Conservation (phyloP, 1,140 invertebrate genomes). For the Hypsibius dujardini region DNA sequence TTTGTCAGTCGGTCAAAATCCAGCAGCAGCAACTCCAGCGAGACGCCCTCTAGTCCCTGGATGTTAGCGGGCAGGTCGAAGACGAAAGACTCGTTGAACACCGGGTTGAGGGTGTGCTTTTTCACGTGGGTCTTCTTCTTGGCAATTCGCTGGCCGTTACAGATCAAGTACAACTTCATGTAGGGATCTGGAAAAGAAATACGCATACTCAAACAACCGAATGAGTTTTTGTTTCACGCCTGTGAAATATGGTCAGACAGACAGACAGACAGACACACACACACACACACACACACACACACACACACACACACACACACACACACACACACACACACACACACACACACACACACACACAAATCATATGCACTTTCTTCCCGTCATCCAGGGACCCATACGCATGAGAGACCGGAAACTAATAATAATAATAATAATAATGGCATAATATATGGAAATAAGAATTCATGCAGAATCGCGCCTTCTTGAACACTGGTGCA, state of each 20-base stretch:
- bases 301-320: not conserved
- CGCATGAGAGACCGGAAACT: too few species aligned
- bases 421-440: too few species aligned
- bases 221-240: conserved; percentile 17
- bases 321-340: too few species aligned
- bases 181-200: conserved; percentile 43
- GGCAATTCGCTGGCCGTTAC: conserved; percentile 86
- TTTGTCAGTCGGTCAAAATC: conserved; percentile 95
- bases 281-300: conserved; percentile 19
- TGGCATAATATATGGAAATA: too few species aligned
- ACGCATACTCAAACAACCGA: not conserved
- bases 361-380: too few species aligned
- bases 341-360: too few species aligned
- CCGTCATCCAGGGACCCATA: too few species aligned
- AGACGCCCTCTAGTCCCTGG: conserved; percentile 68
- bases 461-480: too few species aligned
- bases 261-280: not conserved
- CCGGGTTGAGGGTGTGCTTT: conserved; percentile 86
- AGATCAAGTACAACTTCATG: conserved; percentile 90
- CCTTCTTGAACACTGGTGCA: too few species aligned
- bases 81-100: conserved; percentile 87
- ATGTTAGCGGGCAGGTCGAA: conserved; percentile 45
- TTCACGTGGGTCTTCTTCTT: conserved; percentile 99
- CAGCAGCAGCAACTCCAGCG: conserved; percentile 73
- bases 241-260: conserved; percentile 11